These are phyloP conservation scores for Sesia apiformis DNA, from an alignment of 2,888 invertebrate genomes.

Conservation along the genomic window DNA sequence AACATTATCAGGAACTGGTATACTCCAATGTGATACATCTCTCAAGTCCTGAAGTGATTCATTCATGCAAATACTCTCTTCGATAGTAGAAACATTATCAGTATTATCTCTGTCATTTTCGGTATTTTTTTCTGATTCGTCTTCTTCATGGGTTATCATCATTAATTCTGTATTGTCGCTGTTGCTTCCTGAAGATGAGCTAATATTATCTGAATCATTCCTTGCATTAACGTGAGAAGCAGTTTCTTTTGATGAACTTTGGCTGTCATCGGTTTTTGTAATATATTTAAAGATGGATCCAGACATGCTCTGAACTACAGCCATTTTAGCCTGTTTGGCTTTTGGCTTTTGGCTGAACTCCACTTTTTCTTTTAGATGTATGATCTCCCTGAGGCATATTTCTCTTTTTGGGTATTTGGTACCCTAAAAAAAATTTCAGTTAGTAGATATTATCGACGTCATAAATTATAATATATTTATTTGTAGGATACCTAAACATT, in stretches of 20 bases:
- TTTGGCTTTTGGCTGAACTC: slow-evolving; percentile 3
- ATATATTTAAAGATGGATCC: slow-evolving; percentile 3
- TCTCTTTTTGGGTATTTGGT: slow-evolving; percentile 1
- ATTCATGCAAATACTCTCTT: not conserved
- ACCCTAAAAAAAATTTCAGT: slow-evolving; percentile 1
- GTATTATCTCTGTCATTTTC: slow-evolving; percentile 1
- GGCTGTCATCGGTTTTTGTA: slow-evolving; percentile 2
- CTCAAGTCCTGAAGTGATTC: slow-evolving; percentile 2
- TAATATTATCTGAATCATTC: not conserved
- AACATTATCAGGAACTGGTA: slow-evolving; percentile 4
- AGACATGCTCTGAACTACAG: slow-evolving; percentile 3
- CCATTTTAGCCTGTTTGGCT: slow-evolving; percentile 3
- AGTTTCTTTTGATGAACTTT: not conserved
- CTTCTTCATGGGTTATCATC: not conserved
- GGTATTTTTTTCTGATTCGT: not conserved
- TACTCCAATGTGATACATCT: slow-evolving; percentile 4
- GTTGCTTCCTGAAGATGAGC: slow-evolving; percentile 1
- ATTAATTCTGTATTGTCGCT: slow-evolving; percentile 2
- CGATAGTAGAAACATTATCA: not conserved
- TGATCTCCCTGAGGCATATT: slow-evolving; percentile 3
- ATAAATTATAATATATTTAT: slow-evolving; percentile 4
- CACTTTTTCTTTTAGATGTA: slow-evolving; percentile 4
- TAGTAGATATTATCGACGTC: not conserved
- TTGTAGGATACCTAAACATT: not conserved
- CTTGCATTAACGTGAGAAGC: not conserved